A percentile compares a stretch with the other conserved stretches of the same genome.
phyloP scores from a whole-genome alignment of 2,888 invertebrate species.

The Macrophya alboannulata region DNA sequence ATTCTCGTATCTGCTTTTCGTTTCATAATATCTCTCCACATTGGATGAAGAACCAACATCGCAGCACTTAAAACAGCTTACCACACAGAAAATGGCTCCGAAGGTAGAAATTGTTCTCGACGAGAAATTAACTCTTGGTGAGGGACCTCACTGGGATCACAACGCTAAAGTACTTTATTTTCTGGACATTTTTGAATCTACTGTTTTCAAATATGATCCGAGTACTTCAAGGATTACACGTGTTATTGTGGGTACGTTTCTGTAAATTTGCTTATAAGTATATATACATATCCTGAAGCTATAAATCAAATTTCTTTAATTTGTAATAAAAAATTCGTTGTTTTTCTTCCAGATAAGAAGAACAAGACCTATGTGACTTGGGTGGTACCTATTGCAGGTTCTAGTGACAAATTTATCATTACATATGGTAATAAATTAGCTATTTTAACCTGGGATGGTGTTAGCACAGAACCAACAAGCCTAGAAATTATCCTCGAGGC shows the following conservation, averaged over 20 bases:
- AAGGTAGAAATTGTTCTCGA: slow-evolving; percentile 43
- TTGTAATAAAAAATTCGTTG: not conserved
- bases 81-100: slow-evolving; percentile 27
- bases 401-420: slow-evolving; percentile 49
- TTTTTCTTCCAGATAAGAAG: slow-evolving; percentile 31
- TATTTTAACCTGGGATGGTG: slow-evolving; percentile 53
- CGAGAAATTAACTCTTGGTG: slow-evolving; percentile 44
- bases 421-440: slow-evolving; percentile 44
- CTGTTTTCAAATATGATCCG: slow-evolving; percentile 50
- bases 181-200: slow-evolving; percentile 50
- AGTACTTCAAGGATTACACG: slow-evolving; percentile 34
- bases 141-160: slow-evolving; percentile 56
- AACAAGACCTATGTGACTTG: slow-evolving; percentile 48
- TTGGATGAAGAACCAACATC: not conserved
- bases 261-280: not conserved
- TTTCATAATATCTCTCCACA: not conserved
- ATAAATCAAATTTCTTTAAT: not conserved
- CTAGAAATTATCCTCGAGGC: slow-evolving; percentile 43
- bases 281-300: not conserved
- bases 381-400: slow-evolving; percentile 47
- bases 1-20: not conserved
- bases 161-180: slow-evolving; percentile 52
- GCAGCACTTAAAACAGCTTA: not conserved
- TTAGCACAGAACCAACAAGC: slow-evolving; percentile 17
- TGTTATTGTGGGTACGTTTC: slow-evolving; percentile 48